These are phyloP conservation scores for Urophycis tenuis DNA, from an alignment of 2,797 vertebrate genomes.

Conservation along the genomic window DNA sequence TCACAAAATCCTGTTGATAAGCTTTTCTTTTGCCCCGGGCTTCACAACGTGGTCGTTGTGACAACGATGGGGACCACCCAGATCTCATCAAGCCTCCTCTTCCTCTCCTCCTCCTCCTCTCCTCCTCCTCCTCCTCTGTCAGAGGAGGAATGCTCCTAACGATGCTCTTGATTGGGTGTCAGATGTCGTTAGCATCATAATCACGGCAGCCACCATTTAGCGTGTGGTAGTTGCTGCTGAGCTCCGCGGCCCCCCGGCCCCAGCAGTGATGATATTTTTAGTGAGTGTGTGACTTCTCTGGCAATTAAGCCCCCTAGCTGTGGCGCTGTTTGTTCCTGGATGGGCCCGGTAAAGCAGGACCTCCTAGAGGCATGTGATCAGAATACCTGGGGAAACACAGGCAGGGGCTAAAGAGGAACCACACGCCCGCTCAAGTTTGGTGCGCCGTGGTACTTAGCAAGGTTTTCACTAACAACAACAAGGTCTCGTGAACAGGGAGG, in stretches of 20 bases:
- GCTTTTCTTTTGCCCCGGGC: not conserved
- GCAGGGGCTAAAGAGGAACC: not conserved
- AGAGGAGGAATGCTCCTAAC: not conserved
- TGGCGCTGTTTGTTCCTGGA: slow-evolving; percentile 3
- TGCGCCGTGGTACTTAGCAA: not conserved
- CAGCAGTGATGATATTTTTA: not conserved
- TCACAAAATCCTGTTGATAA: not conserved
- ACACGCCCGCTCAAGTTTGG: not conserved
- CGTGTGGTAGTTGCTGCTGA: not conserved
- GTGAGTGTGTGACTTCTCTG: slow-evolving; percentile 5
- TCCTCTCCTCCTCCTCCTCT: slow-evolving; percentile 27
- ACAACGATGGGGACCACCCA: not conserved
- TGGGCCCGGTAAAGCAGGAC: slow-evolving; percentile 1
- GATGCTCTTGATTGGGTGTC: not conserved
- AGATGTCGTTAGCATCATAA: slow-evolving; percentile 21
- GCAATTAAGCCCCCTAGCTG: slow-evolving; percentile 10
- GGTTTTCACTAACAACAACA: not conserved
- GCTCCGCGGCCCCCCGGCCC: not conserved
- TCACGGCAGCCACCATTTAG: slow-evolving; percentile 13
- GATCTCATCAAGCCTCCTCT: slow-evolving; percentile 29
- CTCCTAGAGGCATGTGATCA: not conserved
- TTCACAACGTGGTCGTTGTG: no score
- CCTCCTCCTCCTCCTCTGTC: slow-evolving; percentile 41
- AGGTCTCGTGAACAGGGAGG: not conserved
- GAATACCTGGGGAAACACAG: not conserved